Evolutionary conservation across 2,113 vertebrate genomes (phyloP).

Genomic region (Scomber japonicus): DNA sequence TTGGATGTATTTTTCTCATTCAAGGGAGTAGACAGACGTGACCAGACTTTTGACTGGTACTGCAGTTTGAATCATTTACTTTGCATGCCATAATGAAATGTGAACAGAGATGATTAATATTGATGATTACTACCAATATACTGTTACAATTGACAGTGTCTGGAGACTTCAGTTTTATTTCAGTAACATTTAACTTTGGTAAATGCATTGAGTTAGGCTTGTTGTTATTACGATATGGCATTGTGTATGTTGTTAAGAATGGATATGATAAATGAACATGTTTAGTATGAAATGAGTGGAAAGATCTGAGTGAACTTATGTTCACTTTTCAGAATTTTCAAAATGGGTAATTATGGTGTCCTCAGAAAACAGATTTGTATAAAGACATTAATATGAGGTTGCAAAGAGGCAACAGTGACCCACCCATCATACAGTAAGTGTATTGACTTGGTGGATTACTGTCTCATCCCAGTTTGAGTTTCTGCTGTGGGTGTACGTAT

Average conservation of each 20-base stretch:
- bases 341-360: neutral
- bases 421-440: neutral
- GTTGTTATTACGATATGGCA: slow-evolving; percentile 16
- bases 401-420: neutral
- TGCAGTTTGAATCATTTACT: neutral
- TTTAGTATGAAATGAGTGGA: neutral
- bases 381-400: neutral
- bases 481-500: slow-evolving; percentile 47
- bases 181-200: neutral
- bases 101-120: slow-evolving; percentile 12
- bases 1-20: too few species aligned
- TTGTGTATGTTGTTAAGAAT: slow-evolving; percentile 39
- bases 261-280: neutral
- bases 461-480: neutral
- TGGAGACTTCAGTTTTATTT: neutral
- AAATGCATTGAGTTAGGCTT: slow-evolving; percentile 35
- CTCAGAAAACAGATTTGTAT: neutral
- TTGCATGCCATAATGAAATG: slow-evolving; percentile 50
- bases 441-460: slow-evolving; percentile 13
- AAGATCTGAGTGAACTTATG: neutral
- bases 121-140: too few species aligned
- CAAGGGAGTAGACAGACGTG: too few species aligned
- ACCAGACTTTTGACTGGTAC: too few species aligned
- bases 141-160: neutral
- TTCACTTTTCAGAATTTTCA: neutral